phyloP scores from a whole-genome alignment of 2,797 vertebrate species.

The Erethizon dorsatum region DNA sequence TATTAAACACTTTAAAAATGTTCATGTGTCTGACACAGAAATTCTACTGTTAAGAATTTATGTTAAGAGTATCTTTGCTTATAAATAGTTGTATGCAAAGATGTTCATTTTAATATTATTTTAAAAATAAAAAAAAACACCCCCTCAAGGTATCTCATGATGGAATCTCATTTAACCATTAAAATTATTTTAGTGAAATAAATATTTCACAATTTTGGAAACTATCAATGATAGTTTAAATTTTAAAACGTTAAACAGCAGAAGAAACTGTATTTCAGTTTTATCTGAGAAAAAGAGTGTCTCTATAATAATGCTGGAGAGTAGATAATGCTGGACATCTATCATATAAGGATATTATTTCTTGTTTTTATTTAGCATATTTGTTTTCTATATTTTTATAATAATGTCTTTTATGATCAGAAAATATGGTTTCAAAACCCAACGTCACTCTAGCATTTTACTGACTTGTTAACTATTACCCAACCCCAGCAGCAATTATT shows the following conservation, averaged over 20 bases:
- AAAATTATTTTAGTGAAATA: slow-evolving; percentile 25
- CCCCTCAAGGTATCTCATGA: neutral
- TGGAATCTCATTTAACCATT: neutral
- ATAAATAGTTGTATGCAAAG: neutral
- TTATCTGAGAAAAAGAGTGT: neutral
- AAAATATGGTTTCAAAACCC: slow-evolving; percentile 17
- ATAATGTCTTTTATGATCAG: neutral
- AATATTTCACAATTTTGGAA: slow-evolving; percentile 31
- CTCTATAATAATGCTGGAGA: neutral
- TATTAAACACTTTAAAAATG: slow-evolving; percentile 3
- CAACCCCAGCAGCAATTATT: neutral
- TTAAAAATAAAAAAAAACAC: slow-evolving; percentile 27
- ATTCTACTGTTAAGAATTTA: slow-evolving; percentile 30
- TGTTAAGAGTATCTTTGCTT: neutral
- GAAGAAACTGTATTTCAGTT: slow-evolving; percentile 24
- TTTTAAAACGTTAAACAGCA: neutral
- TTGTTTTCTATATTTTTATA: neutral
- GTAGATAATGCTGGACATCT: neutral
- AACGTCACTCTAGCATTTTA: neutral
- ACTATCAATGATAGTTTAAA: slow-evolving; percentile 1
- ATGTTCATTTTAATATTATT: slow-evolving; percentile 43
- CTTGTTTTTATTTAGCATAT: neutral
- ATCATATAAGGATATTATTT: neutral
- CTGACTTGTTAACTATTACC: neutral
- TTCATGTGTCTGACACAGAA: neutral